Evolutionary conservation across 2,113 vertebrate genomes (phyloP).

Genomic region (Ciconia stormi): DNA sequence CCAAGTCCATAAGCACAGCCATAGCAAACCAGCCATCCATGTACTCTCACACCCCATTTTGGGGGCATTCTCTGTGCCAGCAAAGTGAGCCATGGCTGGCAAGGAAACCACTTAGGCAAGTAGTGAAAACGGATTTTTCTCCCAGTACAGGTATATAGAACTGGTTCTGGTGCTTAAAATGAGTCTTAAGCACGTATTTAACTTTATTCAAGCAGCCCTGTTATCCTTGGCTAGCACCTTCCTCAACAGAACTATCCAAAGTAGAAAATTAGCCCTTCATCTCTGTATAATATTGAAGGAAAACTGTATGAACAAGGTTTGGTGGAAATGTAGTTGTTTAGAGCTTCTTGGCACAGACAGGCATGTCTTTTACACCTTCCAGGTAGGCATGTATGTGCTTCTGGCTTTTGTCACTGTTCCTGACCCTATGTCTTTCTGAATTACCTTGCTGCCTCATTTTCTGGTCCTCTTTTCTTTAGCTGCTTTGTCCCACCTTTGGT

Average conservation of each 20-base stretch:
- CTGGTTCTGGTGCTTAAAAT: neutral
- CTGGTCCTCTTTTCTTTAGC: neutral
- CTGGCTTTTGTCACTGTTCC: neutral
- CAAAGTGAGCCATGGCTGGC: neutral
- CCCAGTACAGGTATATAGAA: neutral
- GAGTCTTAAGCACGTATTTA: neutral
- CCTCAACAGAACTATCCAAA: neutral
- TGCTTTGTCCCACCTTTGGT: neutral
- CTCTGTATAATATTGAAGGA: neutral
- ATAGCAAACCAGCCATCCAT: neutral
- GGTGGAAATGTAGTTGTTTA: neutral
- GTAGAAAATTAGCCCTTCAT: neutral
- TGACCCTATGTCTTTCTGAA: neutral
- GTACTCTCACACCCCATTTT: neutral
- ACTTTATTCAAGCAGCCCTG: neutral
- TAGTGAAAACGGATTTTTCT: neutral
- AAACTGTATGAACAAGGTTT: neutral
- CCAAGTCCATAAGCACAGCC: rapidly evolving
- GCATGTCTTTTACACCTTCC: neutral
- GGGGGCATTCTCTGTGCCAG: neutral
- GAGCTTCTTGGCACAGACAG: neutral
- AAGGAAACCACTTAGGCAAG: neutral
- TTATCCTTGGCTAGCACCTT: neutral
- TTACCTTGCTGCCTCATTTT: neutral
- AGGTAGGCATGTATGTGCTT: neutral